Evolutionary conservation across 2,888 invertebrate species (phyloP), one percentile per base, ranked within the genome.

Genomic region (Tachina lurida): DNA sequence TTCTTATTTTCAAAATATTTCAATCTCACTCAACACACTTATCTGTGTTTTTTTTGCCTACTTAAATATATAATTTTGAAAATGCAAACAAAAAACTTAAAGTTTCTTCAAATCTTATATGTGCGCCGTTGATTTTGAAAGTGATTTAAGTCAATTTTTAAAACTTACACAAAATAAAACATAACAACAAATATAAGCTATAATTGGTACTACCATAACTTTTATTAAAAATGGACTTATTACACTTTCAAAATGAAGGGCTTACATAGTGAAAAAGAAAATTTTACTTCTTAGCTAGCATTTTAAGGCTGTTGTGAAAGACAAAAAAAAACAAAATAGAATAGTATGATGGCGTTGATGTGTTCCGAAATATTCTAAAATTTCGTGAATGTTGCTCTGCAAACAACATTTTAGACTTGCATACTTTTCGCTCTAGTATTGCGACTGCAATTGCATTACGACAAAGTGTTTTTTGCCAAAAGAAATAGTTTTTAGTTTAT

Each of bases 401-500:
- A 58, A 5, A 60, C 39, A n/a, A 56, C n/a, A 4, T 19, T 58
- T 65, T 49, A 58, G 10, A 65, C 10, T 22, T 70, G 13, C 12
- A 62, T 19, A 62, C 2, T 22, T 12, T 39, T 54, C n/a, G 22
- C 45, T 70, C 15, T 52, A 13, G 54, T 39, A 49, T 7, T 58
- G 49, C 67, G 12, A 60, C 43, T 60, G 74, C 52, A 71, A 54
- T 45, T 79, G 43, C 62, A 45, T 5, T 12, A 19, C 15, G 19
- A 60, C 12, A 45, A 78, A 73, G 12, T 43, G 1, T 43, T 67
- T 73, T 63, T n/a, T 13, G 52, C 31, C 17, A 3, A 47, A 62
- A 19, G 43, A 22, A 43, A 54, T 31, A 31, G 3, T 1, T 22
- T 84, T 84, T 60, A 84, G 84, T 84, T 79, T 74, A 62, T 74